These are phyloP conservation scores for Equus przewalskii DNA, from an alignment of 2,113 vertebrate genomes.

Conservation along the genomic window DNA sequence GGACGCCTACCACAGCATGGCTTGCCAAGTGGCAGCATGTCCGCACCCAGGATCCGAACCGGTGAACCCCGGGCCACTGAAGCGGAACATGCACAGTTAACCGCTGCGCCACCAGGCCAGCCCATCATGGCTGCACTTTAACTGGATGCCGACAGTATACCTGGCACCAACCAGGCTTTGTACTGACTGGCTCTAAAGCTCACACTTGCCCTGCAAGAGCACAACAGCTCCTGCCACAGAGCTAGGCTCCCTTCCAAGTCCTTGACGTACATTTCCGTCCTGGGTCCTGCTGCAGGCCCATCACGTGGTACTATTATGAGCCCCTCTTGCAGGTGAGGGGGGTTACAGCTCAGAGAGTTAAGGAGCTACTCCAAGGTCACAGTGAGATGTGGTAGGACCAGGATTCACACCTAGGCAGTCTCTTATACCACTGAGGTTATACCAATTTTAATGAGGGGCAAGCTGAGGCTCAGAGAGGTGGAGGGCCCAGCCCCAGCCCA, in stretches of 20 bases:
- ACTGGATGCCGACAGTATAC: not conserved
- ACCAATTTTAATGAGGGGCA: not conserved
- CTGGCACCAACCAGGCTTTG: fast-evolving
- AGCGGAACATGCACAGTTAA: no score
- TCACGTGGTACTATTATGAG: not conserved
- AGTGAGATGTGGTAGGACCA: fast-evolving
- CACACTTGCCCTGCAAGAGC: fast-evolving
- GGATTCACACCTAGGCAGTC: fast-evolving
- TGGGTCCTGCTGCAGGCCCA: no score
- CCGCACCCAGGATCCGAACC: no score
- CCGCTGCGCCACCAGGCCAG: no score
- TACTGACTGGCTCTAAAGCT: not conserved
- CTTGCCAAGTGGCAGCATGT: no score
- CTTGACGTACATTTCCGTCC: fast-evolving
- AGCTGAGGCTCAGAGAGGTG: not conserved
- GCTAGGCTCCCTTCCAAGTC: not conserved
- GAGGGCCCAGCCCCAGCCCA: not conserved
- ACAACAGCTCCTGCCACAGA: not conserved
- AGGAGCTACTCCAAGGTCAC: not conserved
- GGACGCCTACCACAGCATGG: no score
- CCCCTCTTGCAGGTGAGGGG: not conserved
- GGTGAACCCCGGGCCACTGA: no score
- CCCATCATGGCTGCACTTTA: fast-evolving
- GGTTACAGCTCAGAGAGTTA: fast-evolving
- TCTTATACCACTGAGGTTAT: fast-evolving